Conservation (phyloP, 1,140 invertebrate species). For the Catajapyx aquilonaris region DNA sequence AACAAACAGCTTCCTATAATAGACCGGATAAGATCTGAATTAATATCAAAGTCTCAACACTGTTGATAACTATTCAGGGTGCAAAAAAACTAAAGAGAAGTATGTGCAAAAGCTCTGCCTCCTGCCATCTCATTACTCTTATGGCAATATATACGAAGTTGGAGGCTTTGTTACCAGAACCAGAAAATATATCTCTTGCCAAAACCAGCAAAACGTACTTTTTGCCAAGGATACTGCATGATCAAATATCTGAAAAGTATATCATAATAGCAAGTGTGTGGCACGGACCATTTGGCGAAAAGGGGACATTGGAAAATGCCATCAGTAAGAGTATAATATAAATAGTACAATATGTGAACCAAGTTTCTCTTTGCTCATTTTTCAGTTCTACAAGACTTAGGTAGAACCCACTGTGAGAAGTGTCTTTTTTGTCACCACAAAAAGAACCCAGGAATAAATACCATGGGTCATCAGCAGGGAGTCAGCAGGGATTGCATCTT, state of each 20-base stretch:
- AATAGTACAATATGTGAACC: not conserved
- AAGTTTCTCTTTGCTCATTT: not conserved
- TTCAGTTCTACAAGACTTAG: not conserved
- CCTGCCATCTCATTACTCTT: not conserved
- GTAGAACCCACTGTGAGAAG: too few relatives aligned
- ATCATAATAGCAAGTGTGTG: too few relatives aligned
- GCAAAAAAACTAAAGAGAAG: too few relatives aligned
- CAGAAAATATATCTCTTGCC: too few relatives aligned
- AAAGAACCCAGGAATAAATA: constrained; percentile 17
- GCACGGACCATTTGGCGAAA: too few relatives aligned
- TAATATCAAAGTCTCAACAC: not conserved
- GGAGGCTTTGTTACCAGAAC: too few relatives aligned
- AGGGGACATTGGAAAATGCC: too few relatives aligned
- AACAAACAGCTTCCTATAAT: constrained; percentile 92
- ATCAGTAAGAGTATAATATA: not conserved
- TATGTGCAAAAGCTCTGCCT: not conserved
- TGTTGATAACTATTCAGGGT: too few relatives aligned
- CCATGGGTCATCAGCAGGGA: constrained; percentile 14
- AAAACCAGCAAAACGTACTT: too few relatives aligned
- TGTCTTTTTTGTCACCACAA: constrained; percentile 9
- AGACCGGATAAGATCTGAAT: constrained; percentile 5
- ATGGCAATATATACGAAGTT: not conserved
- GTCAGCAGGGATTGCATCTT: constrained; percentile 10
- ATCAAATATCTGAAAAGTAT: too few relatives aligned
- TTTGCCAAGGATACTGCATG: too few relatives aligned